Percentiles rank a stretch among this genome's conserved stretches.
These are phyloP conservation scores for Stictonetta naevosa DNA, from an alignment of 2,113 vertebrate species.

Conservation along the genomic window DNA sequence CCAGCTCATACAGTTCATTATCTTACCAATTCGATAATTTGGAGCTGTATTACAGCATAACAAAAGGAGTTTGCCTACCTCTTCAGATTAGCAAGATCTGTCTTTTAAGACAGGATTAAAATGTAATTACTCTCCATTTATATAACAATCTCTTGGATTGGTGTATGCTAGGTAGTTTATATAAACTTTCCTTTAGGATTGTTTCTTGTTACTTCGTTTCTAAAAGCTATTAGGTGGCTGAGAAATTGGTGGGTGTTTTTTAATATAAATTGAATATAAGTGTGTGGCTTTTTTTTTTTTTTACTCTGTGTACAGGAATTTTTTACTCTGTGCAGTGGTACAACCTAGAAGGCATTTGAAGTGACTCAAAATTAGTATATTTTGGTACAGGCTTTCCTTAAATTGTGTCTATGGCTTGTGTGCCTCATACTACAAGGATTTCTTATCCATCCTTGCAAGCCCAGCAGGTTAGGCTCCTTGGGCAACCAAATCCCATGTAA, in stretches of 20 bases:
- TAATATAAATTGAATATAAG: neutral
- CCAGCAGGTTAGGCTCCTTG: neutral
- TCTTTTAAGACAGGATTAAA: conserved; percentile 1
- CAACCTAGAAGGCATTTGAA: neutral
- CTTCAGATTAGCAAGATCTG: neutral
- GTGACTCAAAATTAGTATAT: neutral
- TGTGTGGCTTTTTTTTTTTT: neutral
- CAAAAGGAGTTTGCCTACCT: neutral
- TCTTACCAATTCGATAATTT: neutral
- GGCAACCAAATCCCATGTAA: neutral
- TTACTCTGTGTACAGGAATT: neutral
- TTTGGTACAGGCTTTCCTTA: neutral
- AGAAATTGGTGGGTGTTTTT: neutral
- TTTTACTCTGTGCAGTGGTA: neutral
- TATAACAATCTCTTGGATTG: neutral
- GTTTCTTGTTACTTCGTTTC: neutral
- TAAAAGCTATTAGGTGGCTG: neutral
- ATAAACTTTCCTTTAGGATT: neutral
- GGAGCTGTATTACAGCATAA: neutral
- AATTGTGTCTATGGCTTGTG: neutral
- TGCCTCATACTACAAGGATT: neutral
- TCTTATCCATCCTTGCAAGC: neutral
- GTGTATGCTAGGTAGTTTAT: neutral
- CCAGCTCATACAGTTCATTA: neutral
- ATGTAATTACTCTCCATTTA: conserved; percentile 32